Evolutionary conservation across 2,797 vertebrate genomes (phyloP), one percentile per base, ranked within the genome.

Genomic region (Chromis chromis): DNA sequence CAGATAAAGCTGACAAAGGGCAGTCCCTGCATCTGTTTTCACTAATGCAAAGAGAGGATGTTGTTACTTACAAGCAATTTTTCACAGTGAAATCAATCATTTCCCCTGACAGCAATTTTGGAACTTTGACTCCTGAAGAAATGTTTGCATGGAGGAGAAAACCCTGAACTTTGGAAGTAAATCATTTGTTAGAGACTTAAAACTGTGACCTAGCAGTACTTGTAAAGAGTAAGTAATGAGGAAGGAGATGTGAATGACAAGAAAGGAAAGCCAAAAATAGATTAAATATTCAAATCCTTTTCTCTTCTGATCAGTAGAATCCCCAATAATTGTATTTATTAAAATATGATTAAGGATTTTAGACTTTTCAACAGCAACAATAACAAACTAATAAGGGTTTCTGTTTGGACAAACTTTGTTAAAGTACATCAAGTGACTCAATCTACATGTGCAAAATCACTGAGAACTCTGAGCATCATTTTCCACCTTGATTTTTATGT

Each of bases 41-140:
- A 94, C 94, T 95, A 95, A 94, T 80, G 74, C 75, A 83, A 86
- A 90, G 89, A 92, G 93, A 94, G 95, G 95, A 96, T 95, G 93
- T 94, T 94, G 91, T 95, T 95, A 95, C 94, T 95, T 95, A 94
- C 93, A 92, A 95, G 92, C 92, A 94, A 95, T 89, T 92, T 93
- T 93, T 93, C 91, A 93, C 91, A 92, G 92, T 81, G 77, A 94
- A 93, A 96, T 95, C 95, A 93, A 93, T 94, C 92, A 93, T 92
- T 85, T 87, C 70, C 69, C 60, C 79, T 85, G 89, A 91, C 88
- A 90, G 86, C 76, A 67, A 69, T 87, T 84, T 86, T 81, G 83
- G 89, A 89, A 86, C 78, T 88, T 86, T 85, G 84, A 91, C 88
- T 92, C 71, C 69, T 21, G 75, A 82, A 83, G 75, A 91, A 88